phyloP scores from a whole-genome alignment of 2,797 vertebrate genomes.

The Rhabdophis nuchalis region DNA sequence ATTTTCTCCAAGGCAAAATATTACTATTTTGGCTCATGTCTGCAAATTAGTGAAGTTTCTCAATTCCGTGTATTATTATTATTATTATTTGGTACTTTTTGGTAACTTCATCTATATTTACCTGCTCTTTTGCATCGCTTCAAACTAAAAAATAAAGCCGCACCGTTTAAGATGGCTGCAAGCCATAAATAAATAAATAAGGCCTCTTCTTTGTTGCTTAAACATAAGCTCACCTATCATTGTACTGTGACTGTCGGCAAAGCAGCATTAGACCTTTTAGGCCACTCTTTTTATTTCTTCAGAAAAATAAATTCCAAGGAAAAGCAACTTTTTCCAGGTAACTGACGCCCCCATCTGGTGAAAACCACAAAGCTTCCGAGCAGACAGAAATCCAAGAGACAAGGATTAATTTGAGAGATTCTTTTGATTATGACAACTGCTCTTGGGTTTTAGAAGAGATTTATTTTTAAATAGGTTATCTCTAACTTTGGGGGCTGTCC shows the following conservation, averaged over 20 bases:
- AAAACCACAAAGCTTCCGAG: slow-evolving; percentile 18
- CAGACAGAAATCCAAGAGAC: neutral
- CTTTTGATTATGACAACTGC: neutral
- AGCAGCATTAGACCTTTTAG: neutral
- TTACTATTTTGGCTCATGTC: neutral
- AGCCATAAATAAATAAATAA: neutral
- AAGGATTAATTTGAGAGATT: neutral
- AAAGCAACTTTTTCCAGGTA: slow-evolving; percentile 34
- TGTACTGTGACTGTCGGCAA: neutral
- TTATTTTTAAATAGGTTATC: neutral
- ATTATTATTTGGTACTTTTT: no score
- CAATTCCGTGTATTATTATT: neutral
- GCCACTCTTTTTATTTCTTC: neutral
- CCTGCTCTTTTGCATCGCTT: neutral
- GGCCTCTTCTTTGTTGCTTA: neutral
- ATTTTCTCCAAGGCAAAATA: neutral
- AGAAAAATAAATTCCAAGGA: neutral
- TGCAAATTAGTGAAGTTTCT: neutral
- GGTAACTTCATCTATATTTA: neutral
- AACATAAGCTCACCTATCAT: neutral
- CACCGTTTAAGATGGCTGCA: neutral
- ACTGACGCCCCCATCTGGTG: slow-evolving; percentile 62
- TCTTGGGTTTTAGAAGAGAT: neutral
- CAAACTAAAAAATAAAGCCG: neutral
- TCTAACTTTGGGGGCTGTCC: neutral